Conservation (phyloP, 2,888 invertebrate genomes). For the Pocota personata region DNA sequence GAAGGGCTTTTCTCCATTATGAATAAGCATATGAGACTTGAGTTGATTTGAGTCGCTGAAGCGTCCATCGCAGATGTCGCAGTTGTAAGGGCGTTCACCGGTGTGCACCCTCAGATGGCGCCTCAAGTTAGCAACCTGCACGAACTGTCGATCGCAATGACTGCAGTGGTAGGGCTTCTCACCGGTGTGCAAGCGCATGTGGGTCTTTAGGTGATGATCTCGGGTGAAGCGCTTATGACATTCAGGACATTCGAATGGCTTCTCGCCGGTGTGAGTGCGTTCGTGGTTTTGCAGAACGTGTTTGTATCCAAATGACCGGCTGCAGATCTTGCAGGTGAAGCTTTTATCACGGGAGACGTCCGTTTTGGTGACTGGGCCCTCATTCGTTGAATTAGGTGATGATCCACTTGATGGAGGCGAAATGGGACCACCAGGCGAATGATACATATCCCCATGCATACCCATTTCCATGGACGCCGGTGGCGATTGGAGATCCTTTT, state of each 20-base stretch:
- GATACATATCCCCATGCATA: conserved; percentile 79
- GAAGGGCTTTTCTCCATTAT: conserved; percentile 95
- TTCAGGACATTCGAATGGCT: conserved; percentile 95
- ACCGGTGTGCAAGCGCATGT: conserved; percentile 95
- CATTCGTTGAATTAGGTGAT: conserved; percentile 83
- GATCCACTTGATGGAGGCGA: conserved; percentile 85
- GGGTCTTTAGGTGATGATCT: conserved; percentile 96
- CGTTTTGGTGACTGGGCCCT: conserved; percentile 78
- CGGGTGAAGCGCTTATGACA: conserved; percentile 96
- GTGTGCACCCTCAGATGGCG: conserved; percentile 95
- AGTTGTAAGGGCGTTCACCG: conserved; percentile 94
- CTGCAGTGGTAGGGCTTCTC: conserved; percentile 96
- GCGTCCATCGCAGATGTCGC: conserved; percentile 92
- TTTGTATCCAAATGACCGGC: conserved; percentile 95
- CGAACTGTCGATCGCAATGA: conserved; percentile 95
- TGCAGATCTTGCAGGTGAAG: conserved; percentile 94
- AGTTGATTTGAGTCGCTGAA: conserved; percentile 97
- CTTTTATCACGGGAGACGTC: conserved; percentile 89
- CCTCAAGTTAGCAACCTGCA: conserved; percentile 95
- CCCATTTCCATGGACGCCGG: conserved; percentile 77
- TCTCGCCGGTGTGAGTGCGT: conserved; percentile 96
- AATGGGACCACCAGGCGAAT: conserved; percentile 82
- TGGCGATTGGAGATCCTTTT: conserved; percentile 81
- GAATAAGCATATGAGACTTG: conserved; percentile 94
- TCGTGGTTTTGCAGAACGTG: conserved; percentile 97